Evolutionary conservation across 2,888 invertebrate genomes (phyloP), one percentile per base, ranked within the genome.

Genomic region (Acronicta leporina): DNA sequence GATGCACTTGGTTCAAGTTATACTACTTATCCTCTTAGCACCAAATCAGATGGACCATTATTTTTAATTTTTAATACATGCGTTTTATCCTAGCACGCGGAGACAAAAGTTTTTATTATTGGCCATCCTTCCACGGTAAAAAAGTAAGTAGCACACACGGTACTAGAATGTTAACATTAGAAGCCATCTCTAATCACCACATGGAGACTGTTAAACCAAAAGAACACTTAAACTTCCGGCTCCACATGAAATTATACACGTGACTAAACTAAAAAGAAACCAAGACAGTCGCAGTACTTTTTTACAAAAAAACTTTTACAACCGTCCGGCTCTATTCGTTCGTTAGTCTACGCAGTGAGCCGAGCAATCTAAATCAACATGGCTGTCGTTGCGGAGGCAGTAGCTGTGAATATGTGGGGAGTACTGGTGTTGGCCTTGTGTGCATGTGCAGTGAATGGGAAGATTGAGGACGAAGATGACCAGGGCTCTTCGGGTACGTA

Each of bases 401-500:
- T 69, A 20, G 51, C 49, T 27, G 15, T 11, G 15, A 50, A 30
- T 2, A 72, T 67, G 72, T 56, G 45, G 68, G 56, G 40, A 35
- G 25, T 52, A 2, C 30, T 69, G 62, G 38, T 38, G n/a, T 52
- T 69, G 7, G 68, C 52, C 35, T 35, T 69, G 9, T 67, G 73
- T 46, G 49, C 52, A 16, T 72, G 56, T 15, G 55, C 62, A 15
- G 73, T 40, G 1, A 44, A 48, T 8, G 68, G 68, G 3, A 69
- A 67, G 40, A 13, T 69, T 11, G 7, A 61, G 5, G 68, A 67
- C 13, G 67, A 71, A 6, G 42, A 46, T 8, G 62, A 56, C 2
- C 40, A 49, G 15, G 49, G 42, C 2, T 69, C 73, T 0, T 72
- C 68, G 3, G 68, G 68, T 69, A 67, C 16, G 72, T 45, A 40